phyloP scores from a whole-genome alignment of 2,888 invertebrate species.

The Operophtera brumata region DNA sequence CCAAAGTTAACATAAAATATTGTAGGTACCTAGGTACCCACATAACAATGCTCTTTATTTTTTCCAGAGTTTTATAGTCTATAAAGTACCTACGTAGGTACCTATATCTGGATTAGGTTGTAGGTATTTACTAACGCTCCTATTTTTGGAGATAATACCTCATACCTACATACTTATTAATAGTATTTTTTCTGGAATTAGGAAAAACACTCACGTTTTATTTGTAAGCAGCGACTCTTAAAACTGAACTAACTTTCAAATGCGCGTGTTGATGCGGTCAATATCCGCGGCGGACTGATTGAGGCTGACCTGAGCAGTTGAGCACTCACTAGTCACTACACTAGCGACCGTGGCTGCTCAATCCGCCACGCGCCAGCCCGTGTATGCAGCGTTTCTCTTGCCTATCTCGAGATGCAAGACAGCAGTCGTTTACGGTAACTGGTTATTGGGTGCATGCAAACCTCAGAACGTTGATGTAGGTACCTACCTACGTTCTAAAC shows the following conservation, averaged over 20 bases:
- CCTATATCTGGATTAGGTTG: too few species aligned
- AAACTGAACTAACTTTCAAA: constrained; percentile 12
- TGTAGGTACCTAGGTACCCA: too few species aligned
- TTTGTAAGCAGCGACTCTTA: not conserved
- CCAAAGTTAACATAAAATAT: too few species aligned
- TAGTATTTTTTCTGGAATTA: too few species aligned
- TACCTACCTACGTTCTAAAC: too few species aligned
- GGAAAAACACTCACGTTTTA: not conserved
- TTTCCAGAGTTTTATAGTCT: too few species aligned
- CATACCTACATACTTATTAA: too few species aligned
- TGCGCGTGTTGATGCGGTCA: constrained; percentile 18
- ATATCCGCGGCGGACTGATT: constrained; percentile 24
- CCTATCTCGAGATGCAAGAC: not conserved
- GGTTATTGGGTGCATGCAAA: not conserved
- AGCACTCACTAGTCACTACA: not conserved
- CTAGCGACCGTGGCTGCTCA: not conserved
- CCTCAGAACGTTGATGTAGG: not conserved
- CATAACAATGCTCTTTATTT: too few species aligned
- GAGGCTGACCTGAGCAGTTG: not conserved
- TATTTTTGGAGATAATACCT: too few species aligned
- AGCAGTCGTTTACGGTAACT: not conserved
- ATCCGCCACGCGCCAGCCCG: too few species aligned
- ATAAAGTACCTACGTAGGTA: too few species aligned
- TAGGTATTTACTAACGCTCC: too few species aligned
- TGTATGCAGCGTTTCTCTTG: not conserved